Base-by-base conservation (phyloP, 2,888 invertebrate genomes). In the Drosophila rellima region DNA sequence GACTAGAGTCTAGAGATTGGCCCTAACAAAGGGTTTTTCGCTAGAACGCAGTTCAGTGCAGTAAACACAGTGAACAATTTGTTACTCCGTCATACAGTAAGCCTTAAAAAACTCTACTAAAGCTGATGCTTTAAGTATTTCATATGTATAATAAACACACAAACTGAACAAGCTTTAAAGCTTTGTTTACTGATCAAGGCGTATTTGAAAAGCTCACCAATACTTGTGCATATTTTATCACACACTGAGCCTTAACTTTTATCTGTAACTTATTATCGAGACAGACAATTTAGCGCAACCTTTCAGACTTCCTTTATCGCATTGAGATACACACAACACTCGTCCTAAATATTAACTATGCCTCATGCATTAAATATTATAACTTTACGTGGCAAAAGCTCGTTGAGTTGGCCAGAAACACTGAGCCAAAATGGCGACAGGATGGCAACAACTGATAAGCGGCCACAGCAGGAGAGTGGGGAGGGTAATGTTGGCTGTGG, bases 391-490 rank as follows among this genome's bases (percentile, higher is more conserved):
- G 20, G 42, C 54, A 54, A 17, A 42, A 31, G 26, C 39, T 42
- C 17, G 13, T 18, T 61, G 69, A 86, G 69, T 60, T 78, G 64
- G 44, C 71, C 56, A 26, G 55, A 67, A 65, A 60, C 50, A 82
- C 74, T 78, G 73, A 69, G 56, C 61, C 48, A 45, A 67, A 69
- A 62, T 63, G 62, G 44, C 51, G 31, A 56, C 33, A 70, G 68
- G 60, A 76, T 60, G 59, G 56, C 60, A 63, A 54, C 64, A 50
- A 75, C 61, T 85, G 86, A 88, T 79, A 88, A 74, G 66, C 60
- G 26, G 48, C 13, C 40, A 42, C 37, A 50, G 23, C 52, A 6
- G 11, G 10, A n/a, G n/a, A 7, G n/a, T n/a, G 7, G 15, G 4
- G 35, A n/a, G 11, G 10, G 35, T 35, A 17, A 50, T 44, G 52